phyloP scores from a whole-genome alignment of 2,113 vertebrate species.

The Pedetes capensis region DNA sequence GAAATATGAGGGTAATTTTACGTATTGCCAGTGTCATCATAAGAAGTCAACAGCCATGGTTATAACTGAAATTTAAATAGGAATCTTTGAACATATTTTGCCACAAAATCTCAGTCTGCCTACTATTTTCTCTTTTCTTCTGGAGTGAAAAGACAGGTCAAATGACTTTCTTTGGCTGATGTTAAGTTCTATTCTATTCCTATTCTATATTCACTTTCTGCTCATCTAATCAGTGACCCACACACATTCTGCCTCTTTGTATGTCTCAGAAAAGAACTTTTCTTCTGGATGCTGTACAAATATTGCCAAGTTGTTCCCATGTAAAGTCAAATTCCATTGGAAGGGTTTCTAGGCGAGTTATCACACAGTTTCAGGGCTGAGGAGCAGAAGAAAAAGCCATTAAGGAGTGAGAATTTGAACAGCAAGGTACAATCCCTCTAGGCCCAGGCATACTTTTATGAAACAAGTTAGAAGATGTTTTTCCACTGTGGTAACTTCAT shows the following conservation, averaged over 20 bases:
- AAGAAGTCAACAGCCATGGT: neutral
- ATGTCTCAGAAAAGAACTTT: neutral
- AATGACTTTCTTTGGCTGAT: neutral
- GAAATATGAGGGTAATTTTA: neutral
- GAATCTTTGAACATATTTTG: neutral
- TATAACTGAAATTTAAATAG: neutral
- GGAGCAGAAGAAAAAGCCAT: neutral
- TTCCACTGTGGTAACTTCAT: neutral
- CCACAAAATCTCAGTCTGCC: neutral
- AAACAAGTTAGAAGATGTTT: neutral
- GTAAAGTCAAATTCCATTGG: neutral
- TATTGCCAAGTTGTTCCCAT: neutral
- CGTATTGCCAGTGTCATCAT: neutral
- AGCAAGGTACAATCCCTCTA: neutral
- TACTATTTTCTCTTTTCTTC: neutral
- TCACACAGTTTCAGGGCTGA: constrained; percentile 22
- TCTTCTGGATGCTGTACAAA: constrained; percentile 25
- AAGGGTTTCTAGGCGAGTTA: constrained; percentile 20
- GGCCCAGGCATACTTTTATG: neutral
- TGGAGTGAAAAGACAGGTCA: neutral
- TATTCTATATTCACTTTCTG: neutral
- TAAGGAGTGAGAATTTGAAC: neutral
- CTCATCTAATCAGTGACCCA: constrained; percentile 23
- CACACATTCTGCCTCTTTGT: neutral
- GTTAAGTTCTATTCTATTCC: neutral